Conservation (phyloP, 2,113 vertebrate species). For the Macquaria australasica region DNA sequence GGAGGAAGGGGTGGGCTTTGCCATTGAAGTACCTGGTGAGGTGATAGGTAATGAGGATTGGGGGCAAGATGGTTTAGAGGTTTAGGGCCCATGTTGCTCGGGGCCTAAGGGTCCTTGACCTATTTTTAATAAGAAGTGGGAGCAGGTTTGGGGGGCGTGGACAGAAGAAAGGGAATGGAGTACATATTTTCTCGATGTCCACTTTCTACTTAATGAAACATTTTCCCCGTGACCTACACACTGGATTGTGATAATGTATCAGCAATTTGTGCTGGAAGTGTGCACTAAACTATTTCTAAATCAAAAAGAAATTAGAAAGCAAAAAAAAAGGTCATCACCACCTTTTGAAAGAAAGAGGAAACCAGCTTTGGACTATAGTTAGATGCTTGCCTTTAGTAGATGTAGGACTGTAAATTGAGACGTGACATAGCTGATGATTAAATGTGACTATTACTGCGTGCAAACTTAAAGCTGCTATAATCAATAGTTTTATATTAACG, state of each 20-base stretch:
- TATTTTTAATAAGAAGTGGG: constrained; percentile 44
- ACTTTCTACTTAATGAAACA: constrained; percentile 26
- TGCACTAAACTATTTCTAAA: neutral
- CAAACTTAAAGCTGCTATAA: neutral
- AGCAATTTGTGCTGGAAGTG: neutral
- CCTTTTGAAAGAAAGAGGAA: neutral
- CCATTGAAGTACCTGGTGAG: constrained; percentile 13
- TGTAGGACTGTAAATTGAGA: neutral
- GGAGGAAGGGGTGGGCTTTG: neutral
- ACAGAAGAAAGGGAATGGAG: constrained; percentile 26
- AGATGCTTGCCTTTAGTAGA: neutral
- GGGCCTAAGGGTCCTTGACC: constrained; percentile 23
- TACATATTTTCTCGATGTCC: neutral
- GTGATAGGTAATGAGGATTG: constrained; percentile 40
- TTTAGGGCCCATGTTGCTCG: neutral
- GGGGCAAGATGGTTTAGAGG: constrained; percentile 29
- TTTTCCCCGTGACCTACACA: constrained; percentile 23
- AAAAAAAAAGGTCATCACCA: constrained; percentile 11
- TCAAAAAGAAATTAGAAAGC: neutral
- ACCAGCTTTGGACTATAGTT: neutral
- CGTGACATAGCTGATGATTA: neutral
- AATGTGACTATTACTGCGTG: neutral
- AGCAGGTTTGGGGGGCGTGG: neutral
- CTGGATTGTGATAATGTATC: neutral
- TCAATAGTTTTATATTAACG: neutral